These are phyloP conservation scores for Cantharis rufa DNA, from an alignment of 2,888 invertebrate genomes.

Conservation along the genomic window DNA sequence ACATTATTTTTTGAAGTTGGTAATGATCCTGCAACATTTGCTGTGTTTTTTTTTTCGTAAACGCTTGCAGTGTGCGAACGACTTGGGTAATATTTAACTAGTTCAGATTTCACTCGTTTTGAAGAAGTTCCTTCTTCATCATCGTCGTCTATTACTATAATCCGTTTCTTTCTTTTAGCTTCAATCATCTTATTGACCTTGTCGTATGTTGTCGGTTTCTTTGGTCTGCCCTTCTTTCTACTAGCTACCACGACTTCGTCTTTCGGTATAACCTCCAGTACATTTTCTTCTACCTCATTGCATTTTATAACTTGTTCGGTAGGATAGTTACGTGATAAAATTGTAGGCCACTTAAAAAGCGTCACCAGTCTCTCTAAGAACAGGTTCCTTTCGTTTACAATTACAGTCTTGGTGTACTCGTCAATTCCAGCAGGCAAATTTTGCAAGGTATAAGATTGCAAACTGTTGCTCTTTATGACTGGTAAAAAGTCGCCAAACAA, in stretches of 20 bases:
- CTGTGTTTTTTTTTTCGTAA: not conserved
- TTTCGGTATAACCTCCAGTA: conserved; percentile 2
- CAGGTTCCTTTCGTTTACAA: conserved; percentile 8
- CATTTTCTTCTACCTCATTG: not conserved
- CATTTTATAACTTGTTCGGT: not conserved
- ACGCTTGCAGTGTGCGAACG: not conserved
- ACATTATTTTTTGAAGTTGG: not conserved
- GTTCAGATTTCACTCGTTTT: not conserved
- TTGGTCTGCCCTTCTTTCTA: not conserved
- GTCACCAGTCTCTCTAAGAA: conserved; percentile 22
- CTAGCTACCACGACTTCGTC: not conserved
- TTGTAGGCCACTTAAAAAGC: conserved; percentile 34
- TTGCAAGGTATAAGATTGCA: not conserved
- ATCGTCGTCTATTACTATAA: not conserved
- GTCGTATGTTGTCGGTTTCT: not conserved
- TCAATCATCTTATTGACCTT: not conserved
- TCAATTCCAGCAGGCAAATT: not conserved
- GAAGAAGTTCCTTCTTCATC: not conserved
- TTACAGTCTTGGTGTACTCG: not conserved
- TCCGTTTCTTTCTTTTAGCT: not conserved
- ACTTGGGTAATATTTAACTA: not conserved
- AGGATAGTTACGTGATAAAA: conserved; percentile 22
- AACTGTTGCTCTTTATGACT: not conserved
- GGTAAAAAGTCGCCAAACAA: conserved; percentile 16
- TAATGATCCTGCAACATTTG: not conserved